Conservation (phyloP, 1,140 invertebrate genomes). For the Drosophila prosaltans region DNA sequence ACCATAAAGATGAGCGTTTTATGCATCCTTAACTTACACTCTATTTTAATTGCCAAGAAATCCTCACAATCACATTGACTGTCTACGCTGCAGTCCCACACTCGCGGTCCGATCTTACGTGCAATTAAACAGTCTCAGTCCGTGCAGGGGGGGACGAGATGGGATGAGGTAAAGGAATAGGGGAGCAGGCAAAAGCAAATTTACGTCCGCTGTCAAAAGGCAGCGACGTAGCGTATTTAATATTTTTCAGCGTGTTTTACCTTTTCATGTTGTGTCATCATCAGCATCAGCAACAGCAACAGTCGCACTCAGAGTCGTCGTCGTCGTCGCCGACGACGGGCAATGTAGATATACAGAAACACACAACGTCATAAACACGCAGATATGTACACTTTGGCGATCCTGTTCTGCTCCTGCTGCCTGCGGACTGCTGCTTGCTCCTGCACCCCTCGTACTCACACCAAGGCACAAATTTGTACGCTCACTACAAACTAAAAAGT, state of each 20-base stretch:
- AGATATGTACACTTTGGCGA: slow-evolving; percentile 31
- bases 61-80: slow-evolving; percentile 45
- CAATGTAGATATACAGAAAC: slow-evolving; percentile 47
- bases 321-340: background rate
- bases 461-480: slow-evolving; percentile 72
- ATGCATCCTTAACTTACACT: slow-evolving; percentile 82
- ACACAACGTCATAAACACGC: slow-evolving; percentile 27
- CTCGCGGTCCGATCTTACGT: slow-evolving; percentile 57
- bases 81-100: slow-evolving; percentile 20
- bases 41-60: slow-evolving; percentile 80
- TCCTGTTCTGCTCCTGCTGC: slow-evolving; percentile 60
- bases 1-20: slow-evolving; percentile 77
- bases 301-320: slow-evolving; percentile 23
- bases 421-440: slow-evolving; percentile 1
- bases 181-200: slow-evolving; percentile 72
- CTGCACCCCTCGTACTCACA: slow-evolving; percentile 2
- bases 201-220: slow-evolving; percentile 82
- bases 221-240: slow-evolving; percentile 82
- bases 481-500: slow-evolving; percentile 81
- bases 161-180: background rate
- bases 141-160: background rate
- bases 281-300: slow-evolving; percentile 66
- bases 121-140: slow-evolving; percentile 72
- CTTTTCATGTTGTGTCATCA: slow-evolving; percentile 83
- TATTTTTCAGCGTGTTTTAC: slow-evolving; percentile 82